phyloP scores from a whole-genome alignment of 2,888 invertebrate species.

The Stictocephala bisonia region DNA sequence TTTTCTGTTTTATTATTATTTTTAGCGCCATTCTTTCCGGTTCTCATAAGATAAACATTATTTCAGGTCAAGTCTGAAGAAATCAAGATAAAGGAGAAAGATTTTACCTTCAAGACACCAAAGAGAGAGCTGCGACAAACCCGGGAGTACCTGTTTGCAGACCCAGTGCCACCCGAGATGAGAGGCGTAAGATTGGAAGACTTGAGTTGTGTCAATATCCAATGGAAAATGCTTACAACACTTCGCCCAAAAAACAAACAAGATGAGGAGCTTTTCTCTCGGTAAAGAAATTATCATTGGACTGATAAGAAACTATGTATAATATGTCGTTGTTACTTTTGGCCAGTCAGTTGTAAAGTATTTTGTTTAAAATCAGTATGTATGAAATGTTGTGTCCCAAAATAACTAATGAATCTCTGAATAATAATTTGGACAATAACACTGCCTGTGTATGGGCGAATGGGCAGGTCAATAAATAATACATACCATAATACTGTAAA shows the following conservation, averaged over 20 bases:
- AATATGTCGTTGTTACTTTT: too few relatives aligned
- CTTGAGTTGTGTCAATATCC: constrained; percentile 85
- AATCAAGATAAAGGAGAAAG: constrained; percentile 78
- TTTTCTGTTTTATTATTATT: too few relatives aligned
- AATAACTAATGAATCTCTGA: not conserved
- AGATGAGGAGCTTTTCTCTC: constrained; percentile 90
- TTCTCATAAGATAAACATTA: too few relatives aligned
- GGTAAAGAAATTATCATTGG: constrained; percentile 66
- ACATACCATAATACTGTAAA: too few relatives aligned
- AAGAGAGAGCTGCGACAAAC: constrained; percentile 77
- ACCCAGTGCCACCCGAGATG: constrained; percentile 89
- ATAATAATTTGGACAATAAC: too few relatives aligned
- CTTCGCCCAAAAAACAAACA: constrained; percentile 82
- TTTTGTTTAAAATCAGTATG: not conserved
- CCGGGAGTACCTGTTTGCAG: constrained; percentile 74
- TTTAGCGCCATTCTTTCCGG: too few relatives aligned
- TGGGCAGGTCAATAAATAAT: too few relatives aligned
- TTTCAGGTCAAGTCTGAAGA: constrained; percentile 78
- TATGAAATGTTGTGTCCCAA: not conserved
- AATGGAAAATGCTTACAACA: constrained; percentile 94
- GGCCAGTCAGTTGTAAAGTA: too few relatives aligned
- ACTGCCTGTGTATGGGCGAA: too few relatives aligned
- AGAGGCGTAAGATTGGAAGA: constrained; percentile 78
- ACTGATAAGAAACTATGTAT: too few relatives aligned
- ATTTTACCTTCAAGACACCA: constrained; percentile 79